Evolutionary conservation across 2,888 invertebrate genomes (phyloP).

Genomic region (Drosophila austrosaltans): DNA sequence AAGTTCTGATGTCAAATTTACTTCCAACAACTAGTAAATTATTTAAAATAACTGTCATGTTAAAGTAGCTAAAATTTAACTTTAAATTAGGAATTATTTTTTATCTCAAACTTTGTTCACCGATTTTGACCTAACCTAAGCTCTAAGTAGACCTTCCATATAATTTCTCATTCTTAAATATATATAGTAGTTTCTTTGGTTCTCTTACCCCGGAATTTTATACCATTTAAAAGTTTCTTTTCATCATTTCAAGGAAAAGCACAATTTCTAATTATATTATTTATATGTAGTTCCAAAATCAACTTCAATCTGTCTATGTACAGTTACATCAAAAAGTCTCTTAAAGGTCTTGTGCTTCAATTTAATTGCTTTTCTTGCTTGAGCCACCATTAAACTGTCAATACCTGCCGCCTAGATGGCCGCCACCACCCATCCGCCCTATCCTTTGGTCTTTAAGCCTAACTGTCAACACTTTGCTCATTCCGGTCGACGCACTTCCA

Average conservation of each 20-base stretch:
- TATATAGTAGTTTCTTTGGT: too few relatives aligned
- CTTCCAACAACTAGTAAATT: too few relatives aligned
- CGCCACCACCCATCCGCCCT: not conserved
- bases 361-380: slow-evolving; percentile 55
- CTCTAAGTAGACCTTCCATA: not conserved
- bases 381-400: slow-evolving; percentile 40
- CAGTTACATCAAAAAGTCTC: slow-evolving; percentile 43
- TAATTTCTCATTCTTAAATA: not conserved
- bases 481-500: not conserved
- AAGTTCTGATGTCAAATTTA: too few relatives aligned
- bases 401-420: slow-evolving; percentile 24
- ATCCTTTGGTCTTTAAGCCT: not conserved
- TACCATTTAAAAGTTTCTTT: not conserved
- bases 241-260: not conserved
- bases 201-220: too few relatives aligned
- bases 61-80: too few relatives aligned
- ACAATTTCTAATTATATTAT: not conserved
- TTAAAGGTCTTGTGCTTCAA: slow-evolving; percentile 37
- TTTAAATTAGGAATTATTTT: too few relatives aligned
- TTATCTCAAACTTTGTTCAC: too few relatives aligned
- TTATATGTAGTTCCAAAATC: not conserved
- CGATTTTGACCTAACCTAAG: too few relatives aligned
- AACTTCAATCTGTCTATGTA: slow-evolving; percentile 14
- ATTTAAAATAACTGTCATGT: too few relatives aligned
- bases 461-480: slow-evolving; percentile 11